A percentile compares a stretch with the other conserved stretches of the same genome.
Evolutionary conservation across 2,888 invertebrate genomes (phyloP).

Genomic region (Eupithecia inturbata): DNA sequence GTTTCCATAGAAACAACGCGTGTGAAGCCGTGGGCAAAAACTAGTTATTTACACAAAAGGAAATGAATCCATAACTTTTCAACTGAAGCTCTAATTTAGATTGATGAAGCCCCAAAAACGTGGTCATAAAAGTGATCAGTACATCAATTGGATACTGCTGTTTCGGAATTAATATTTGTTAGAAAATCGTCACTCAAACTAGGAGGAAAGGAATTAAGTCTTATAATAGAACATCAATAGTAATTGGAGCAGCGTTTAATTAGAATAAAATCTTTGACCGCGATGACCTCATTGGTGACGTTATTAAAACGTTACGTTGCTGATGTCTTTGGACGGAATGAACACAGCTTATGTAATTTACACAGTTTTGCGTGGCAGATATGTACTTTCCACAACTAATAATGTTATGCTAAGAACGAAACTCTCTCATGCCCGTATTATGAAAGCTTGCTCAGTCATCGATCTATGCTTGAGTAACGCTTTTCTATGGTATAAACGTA

Average conservation of each 20-base stretch:
- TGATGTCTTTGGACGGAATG: background rate
- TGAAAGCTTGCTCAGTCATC: too few species aligned
- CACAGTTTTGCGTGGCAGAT: background rate
- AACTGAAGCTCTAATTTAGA: background rate
- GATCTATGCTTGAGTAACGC: too few species aligned
- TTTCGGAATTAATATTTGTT: too few species aligned
- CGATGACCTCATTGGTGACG: conserved; percentile 7
- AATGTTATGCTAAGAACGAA: too few species aligned
- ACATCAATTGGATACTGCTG: too few species aligned
- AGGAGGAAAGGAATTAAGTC: too few species aligned
- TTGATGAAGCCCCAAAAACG: too few species aligned
- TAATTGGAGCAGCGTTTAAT: conserved; percentile 27
- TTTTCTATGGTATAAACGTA: too few species aligned
- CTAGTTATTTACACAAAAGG: background rate
- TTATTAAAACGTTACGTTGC: background rate
- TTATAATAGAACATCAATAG: conserved; percentile 32
- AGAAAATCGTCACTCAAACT: background rate
- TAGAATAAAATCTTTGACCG: conserved; percentile 26
- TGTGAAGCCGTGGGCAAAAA: background rate
- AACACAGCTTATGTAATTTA: background rate
- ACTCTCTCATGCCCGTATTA: too few species aligned
- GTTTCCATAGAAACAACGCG: background rate
- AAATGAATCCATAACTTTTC: background rate
- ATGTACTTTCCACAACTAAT: background rate
- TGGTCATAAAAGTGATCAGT: too few species aligned